phyloP scores from a whole-genome alignment of 1,140 invertebrate species.

The Sitobion miscanthi region DNA sequence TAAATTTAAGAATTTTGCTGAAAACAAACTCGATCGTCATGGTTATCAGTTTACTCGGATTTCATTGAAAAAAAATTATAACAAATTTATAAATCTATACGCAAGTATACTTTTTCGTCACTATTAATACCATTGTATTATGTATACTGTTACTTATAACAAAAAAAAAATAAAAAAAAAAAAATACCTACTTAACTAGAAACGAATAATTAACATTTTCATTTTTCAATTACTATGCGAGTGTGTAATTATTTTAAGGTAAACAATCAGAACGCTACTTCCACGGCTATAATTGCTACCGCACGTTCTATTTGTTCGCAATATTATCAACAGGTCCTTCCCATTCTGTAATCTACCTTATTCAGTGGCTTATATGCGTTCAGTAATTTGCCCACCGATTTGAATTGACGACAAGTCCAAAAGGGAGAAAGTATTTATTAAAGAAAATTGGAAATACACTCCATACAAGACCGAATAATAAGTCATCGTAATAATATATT shows the following conservation, averaged over 20 bases:
- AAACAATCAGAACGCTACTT: conserved; percentile 6
- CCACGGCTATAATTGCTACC: neutral
- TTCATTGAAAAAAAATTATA: neutral
- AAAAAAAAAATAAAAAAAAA: neutral
- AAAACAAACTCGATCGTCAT: neutral
- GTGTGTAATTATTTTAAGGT: neutral
- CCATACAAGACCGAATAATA: no score
- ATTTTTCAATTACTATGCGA: neutral
- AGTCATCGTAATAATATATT: no score
- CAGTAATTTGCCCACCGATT: neutral
- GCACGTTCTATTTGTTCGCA: neutral
- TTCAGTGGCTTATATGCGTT: neutral
- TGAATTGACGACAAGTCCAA: neutral
- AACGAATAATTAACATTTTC: neutral
- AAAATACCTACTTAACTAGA: neutral
- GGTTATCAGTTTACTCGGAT: neutral
- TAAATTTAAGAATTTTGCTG: neutral
- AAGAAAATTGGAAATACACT: no score
- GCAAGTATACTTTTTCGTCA: neutral
- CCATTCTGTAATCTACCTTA: neutral
- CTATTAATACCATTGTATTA: neutral
- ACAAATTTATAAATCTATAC: neutral
- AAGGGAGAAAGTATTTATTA: neutral
- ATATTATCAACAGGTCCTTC: neutral
- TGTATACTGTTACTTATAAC: neutral